Conservation (phyloP, 2,113 vertebrate genomes). For the Trachemys scripta region DNA sequence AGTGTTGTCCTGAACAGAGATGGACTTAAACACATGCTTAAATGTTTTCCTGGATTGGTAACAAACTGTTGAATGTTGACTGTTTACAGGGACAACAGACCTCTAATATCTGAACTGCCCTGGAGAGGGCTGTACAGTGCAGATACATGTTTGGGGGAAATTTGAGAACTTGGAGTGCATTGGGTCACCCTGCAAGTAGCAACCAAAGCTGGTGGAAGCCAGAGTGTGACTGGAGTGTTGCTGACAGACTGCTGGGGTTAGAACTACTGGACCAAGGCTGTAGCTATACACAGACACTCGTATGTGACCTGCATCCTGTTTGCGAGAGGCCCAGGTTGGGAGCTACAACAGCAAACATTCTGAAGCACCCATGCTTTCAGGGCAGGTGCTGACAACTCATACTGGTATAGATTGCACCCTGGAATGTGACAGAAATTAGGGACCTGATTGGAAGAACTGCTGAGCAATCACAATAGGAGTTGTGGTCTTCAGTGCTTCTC, state of each 20-base stretch:
- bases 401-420: not conserved
- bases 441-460: not conserved
- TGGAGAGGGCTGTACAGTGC: not conserved
- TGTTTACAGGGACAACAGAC: not conserved
- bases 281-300: not conserved
- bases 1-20: not conserved
- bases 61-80: not conserved
- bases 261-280: not conserved
- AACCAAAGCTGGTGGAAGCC: not conserved
- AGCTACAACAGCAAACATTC: not conserved
- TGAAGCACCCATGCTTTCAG: not conserved
- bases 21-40: not conserved
- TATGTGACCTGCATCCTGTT: not conserved
- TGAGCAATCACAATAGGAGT: not conserved
- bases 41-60: not conserved
- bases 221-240: not conserved
- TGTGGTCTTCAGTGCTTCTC: not conserved
- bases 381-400: not conserved
- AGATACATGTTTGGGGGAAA: not conserved
- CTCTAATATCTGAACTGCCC: not conserved
- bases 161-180: not conserved
- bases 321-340: not conserved
- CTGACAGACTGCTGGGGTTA: not conserved
- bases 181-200: not conserved
- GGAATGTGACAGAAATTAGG: not conserved